These are phyloP conservation scores for Apteryx mantelli DNA, from an alignment of 2,113 vertebrate genomes.

Conservation along the genomic window DNA sequence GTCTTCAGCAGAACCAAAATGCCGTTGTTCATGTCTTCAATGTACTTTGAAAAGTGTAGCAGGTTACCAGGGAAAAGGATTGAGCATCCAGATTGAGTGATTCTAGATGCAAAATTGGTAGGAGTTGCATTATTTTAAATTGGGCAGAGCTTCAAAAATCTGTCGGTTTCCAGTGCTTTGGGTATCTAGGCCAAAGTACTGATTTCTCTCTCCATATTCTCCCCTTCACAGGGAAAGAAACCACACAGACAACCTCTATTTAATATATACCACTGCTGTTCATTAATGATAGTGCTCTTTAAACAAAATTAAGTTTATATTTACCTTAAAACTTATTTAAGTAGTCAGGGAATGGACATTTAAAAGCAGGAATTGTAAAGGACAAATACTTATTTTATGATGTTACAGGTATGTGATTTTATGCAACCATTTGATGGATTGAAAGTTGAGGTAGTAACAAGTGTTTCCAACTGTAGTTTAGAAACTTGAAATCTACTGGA, in stretches of 20 bases:
- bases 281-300: not conserved
- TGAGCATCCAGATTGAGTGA: not conserved
- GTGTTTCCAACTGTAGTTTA: not conserved
- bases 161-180: not conserved
- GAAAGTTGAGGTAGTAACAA: not conserved
- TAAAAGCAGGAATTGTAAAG: not conserved
- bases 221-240: not conserved
- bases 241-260: not conserved
- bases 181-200: not conserved
- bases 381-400: not conserved
- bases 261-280: not conserved
- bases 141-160: not conserved
- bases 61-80: not conserved
- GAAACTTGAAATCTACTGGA: not conserved
- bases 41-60: not conserved
- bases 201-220: not conserved
- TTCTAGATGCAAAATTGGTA: not conserved
- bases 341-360: not conserved
- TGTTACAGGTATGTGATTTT: not conserved
- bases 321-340: not conserved
- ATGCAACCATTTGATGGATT: not conserved
- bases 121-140: not conserved
- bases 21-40: rapidly evolving
- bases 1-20: not conserved
- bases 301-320: not conserved